phyloP scores from a whole-genome alignment of 2,888 invertebrate genomes.

The Nomada fabriciana region DNA sequence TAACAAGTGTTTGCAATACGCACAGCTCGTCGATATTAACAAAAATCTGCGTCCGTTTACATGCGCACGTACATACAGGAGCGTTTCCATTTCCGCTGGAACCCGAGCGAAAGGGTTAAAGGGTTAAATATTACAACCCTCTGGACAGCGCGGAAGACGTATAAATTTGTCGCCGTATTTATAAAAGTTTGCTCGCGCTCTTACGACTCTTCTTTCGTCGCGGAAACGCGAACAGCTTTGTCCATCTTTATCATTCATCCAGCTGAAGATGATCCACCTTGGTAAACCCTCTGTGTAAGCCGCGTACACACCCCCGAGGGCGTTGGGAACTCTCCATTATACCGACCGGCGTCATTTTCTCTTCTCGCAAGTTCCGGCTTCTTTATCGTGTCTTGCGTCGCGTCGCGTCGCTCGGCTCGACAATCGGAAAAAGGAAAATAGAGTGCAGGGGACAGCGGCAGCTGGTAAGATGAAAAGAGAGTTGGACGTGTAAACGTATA shows the following conservation, averaged over 20 bases:
- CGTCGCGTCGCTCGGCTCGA: slow-evolving; percentile 25
- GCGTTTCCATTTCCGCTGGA: too few relatives aligned
- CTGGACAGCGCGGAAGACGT: background rate
- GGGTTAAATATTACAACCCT: background rate
- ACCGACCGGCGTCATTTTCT: slow-evolving; percentile 55
- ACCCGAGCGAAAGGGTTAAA: too few relatives aligned
- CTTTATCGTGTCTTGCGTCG: slow-evolving; percentile 53
- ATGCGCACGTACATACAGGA: too few relatives aligned
- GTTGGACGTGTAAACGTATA: slow-evolving; percentile 20
- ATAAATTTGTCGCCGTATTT: background rate
- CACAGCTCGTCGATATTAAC: too few relatives aligned
- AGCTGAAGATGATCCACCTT: slow-evolving; percentile 47
- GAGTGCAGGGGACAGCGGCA: slow-evolving; percentile 23
- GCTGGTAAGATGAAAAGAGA: slow-evolving; percentile 42
- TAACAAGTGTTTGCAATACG: too few relatives aligned
- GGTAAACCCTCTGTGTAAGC: slow-evolving; percentile 34
- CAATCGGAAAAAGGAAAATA: slow-evolving; percentile 45
- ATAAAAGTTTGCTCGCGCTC: slow-evolving; percentile 2
- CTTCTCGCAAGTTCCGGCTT: slow-evolving; percentile 50
- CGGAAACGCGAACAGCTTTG: slow-evolving; percentile 25
- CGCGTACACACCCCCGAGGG: slow-evolving; percentile 61
- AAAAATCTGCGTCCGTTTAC: too few relatives aligned
- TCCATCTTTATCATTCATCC: slow-evolving; percentile 30
- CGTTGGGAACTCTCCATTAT: slow-evolving; percentile 63
- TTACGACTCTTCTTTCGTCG: slow-evolving; percentile 19